Evolutionary conservation across 92 coral and sea anemone genomes (phyloP), one percentile per base, ranked within the genome.

Genomic region (Porites evermanni): DNA sequence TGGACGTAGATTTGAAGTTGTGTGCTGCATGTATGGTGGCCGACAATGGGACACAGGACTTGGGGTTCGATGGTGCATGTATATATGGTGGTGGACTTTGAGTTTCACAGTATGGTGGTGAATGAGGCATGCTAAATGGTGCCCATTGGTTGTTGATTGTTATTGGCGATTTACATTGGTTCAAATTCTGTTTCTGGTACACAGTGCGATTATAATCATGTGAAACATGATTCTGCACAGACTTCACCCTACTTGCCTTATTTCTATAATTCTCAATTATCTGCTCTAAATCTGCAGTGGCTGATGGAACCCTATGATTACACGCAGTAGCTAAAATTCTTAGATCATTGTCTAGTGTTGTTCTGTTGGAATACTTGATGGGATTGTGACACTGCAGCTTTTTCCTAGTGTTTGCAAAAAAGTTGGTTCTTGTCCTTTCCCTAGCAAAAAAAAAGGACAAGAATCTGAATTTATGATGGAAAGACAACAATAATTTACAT

Each of bases 351-450:
- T 89, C 89, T 24, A 89, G 80, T 77, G 78, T 52, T 77, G 84
- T 32, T 79, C 89, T 89, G 74, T 83, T 89, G 56, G 92, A 89
- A 78, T 89, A 89, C 88, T 77, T 83, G 60, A 83, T 89, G 77
- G 88, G 85, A 77, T 82, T 88, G 53, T 84, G 76, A 67, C 76
- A 53, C 75, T 88, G 91, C 77, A 82, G 77, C 82, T 67, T 88
- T 67, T 72, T 77, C 32, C 84, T 65, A 53, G 72, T 77, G 51
- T 65, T 70, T 44, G 83, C 77, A 78, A 89, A 89, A 72, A 89
- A 89, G 85, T 89, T 89, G 77, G 88, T 84, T 71, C 71, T 89
- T 83, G 88, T 89, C 79, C 81, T 83, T 77, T 83, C 75, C 84
- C 84, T 84, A 47, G 32, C 69, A 14, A 89, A 54, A 32, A 68